These are phyloP conservation scores for Zhuqinia jingwanae DNA, from an alignment of 2,888 invertebrate genomes.

Conservation along the genomic window DNA sequence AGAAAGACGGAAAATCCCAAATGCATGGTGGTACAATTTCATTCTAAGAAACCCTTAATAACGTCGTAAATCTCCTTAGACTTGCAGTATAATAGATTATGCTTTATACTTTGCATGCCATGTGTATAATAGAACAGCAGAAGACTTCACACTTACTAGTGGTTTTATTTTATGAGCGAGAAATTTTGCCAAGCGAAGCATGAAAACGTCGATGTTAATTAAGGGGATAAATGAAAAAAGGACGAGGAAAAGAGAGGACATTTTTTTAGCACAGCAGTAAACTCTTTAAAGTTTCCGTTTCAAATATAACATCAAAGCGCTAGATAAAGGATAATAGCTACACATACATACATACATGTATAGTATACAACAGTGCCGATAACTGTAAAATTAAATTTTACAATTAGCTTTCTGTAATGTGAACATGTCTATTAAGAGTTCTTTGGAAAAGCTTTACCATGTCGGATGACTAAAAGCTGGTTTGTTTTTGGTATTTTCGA, in stretches of 20 bases:
- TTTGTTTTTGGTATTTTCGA: too few species aligned
- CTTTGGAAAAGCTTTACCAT: too few species aligned
- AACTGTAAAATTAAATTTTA: slow-evolving; percentile 1
- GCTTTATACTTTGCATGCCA: too few species aligned
- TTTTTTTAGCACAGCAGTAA: slow-evolving; percentile 11
- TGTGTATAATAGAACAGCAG: too few species aligned
- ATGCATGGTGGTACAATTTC: neutral
- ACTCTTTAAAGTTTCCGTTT: slow-evolving; percentile 17
- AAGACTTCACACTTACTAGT: neutral
- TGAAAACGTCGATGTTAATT: slow-evolving; percentile 33
- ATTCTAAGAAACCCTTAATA: neutral
- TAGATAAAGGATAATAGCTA: neutral
- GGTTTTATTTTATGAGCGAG: neutral
- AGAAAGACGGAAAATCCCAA: too few species aligned
- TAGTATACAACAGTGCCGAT: neutral
- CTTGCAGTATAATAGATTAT: neutral
- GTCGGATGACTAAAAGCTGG: too few species aligned
- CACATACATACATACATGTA: too few species aligned
- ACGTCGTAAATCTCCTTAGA: neutral
- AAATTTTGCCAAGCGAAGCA: neutral
- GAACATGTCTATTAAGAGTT: too few species aligned
- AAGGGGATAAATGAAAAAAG: slow-evolving; percentile 43
- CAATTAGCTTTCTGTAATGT: neutral
- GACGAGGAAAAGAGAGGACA: neutral
- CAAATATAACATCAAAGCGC: slow-evolving; percentile 1